These are phyloP conservation scores for Andrena praecox DNA, from an alignment of 2,888 invertebrate species.

Conservation along the genomic window DNA sequence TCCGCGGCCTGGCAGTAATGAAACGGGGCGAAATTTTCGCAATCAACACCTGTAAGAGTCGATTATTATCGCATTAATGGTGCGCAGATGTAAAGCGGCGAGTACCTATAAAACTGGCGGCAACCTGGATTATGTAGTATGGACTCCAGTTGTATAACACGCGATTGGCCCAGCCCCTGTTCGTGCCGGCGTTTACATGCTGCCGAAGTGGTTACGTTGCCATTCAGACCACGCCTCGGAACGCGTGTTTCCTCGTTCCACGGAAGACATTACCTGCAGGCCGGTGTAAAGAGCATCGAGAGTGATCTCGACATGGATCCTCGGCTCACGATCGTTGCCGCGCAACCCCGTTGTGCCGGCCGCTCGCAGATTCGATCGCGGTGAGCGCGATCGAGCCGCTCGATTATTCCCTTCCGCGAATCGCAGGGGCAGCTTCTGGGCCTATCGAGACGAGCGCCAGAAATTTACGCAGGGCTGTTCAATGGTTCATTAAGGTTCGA, in stretches of 20 bases:
- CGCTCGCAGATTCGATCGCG: slow-evolving; percentile 34
- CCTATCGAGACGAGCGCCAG: slow-evolving; percentile 46
- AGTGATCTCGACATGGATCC: slow-evolving; percentile 54
- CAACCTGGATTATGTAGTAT: slow-evolving; percentile 19
- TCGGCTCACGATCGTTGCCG: slow-evolving; percentile 25
- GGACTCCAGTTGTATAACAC: slow-evolving; percentile 57
- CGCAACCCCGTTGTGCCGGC: slow-evolving; percentile 8
- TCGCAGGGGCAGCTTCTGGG: background rate
- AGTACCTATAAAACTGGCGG: slow-evolving; percentile 35
- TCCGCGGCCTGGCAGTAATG: slow-evolving; percentile 13
- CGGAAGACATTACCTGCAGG: slow-evolving; percentile 69
- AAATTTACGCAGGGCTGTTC: slow-evolving; percentile 30
- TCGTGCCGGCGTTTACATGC: slow-evolving; percentile 52
- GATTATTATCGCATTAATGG: slow-evolving; percentile 58
- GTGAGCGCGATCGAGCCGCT: slow-evolving; percentile 19
- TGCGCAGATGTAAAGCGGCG: slow-evolving; percentile 32
- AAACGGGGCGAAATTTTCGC: slow-evolving; percentile 54
- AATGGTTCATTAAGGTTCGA: slow-evolving; percentile 34
- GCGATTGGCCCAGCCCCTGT: slow-evolving; percentile 24
- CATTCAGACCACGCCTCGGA: slow-evolving; percentile 73
- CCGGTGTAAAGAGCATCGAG: slow-evolving; percentile 36
- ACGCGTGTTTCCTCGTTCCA: slow-evolving; percentile 77
- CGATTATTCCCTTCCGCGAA: slow-evolving; percentile 36
- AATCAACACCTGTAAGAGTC: slow-evolving; percentile 56
- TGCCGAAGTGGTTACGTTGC: slow-evolving; percentile 67